Conservation (phyloP, 2,888 invertebrate species). For the Alitta virens region DNA sequence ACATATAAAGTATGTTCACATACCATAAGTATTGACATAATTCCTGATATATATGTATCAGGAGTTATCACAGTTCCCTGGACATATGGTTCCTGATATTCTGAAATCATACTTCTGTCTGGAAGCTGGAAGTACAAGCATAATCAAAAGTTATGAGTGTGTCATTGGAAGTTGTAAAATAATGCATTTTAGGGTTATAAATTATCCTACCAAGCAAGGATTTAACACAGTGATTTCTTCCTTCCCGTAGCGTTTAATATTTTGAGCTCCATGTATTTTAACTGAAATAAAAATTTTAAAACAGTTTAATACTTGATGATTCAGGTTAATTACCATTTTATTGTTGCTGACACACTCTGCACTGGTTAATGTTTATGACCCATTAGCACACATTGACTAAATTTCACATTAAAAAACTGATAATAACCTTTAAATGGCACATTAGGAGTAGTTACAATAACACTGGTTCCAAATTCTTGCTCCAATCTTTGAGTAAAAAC, state of each 20-base stretch:
- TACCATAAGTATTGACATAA: slow-evolving; percentile 52
- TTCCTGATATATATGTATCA: slow-evolving; percentile 54
- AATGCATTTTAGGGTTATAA: too few species aligned
- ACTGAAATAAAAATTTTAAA: slow-evolving; percentile 55
- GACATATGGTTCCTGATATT: slow-evolving; percentile 84
- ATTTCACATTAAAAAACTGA: too few species aligned
- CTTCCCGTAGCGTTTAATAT: slow-evolving; percentile 56
- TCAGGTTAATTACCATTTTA: too few species aligned
- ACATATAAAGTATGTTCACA: too few species aligned
- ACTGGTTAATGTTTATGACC: too few species aligned
- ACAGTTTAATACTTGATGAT: too few species aligned
- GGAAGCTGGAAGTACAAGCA: slow-evolving; percentile 46
- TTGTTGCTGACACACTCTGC: too few species aligned
- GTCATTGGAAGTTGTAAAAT: too few species aligned
- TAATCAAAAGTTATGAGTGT: too few species aligned
- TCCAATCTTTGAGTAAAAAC: slow-evolving; percentile 60
- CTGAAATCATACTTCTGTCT: slow-evolving; percentile 65
- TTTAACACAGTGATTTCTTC: slow-evolving; percentile 56
- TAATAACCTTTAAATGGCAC: slow-evolving; percentile 60
- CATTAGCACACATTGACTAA: too few species aligned
- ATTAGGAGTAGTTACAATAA: slow-evolving; percentile 61
- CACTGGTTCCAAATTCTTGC: slow-evolving; percentile 60
- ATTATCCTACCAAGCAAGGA: slow-evolving; percentile 36
- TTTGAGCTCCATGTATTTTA: slow-evolving; percentile 72
- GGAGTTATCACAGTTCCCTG: slow-evolving; percentile 88